These are phyloP conservation scores for Noturus placidus DNA, from an alignment of 2,113 vertebrate genomes.

Conservation along the genomic window DNA sequence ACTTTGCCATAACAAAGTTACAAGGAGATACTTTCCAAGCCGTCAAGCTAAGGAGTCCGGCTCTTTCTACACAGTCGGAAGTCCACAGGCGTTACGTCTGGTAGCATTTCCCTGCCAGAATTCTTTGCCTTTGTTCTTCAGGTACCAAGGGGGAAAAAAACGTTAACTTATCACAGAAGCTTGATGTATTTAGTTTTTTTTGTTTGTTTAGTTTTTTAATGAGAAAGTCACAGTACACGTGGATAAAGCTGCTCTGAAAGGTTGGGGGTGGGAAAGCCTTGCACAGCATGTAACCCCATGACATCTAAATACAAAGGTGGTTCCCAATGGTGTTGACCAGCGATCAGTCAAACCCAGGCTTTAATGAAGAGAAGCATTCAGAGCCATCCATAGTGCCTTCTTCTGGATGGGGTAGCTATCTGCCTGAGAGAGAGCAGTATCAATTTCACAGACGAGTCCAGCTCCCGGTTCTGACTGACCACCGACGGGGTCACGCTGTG, in stretches of 20 bases:
- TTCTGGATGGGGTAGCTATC: conserved; percentile 70
- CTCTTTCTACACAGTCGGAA: conserved; percentile 50
- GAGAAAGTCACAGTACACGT: conserved; percentile 41
- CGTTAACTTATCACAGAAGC: conserved; percentile 40
- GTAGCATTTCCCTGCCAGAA: conserved; percentile 53
- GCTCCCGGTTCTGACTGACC: conserved; percentile 66
- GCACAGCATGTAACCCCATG: conserved; percentile 41
- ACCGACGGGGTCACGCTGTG: conserved; percentile 48
- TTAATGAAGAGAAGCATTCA: conserved; percentile 59
- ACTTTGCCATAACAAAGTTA: conserved; percentile 45
- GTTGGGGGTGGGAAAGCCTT: conserved; percentile 20
- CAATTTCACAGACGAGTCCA: conserved; percentile 49
- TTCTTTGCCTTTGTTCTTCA: conserved; percentile 63
- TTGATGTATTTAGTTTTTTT: conserved; percentile 3
- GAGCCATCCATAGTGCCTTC: conserved; percentile 76
- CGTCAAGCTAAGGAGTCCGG: conserved; percentile 50
- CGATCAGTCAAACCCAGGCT: conserved; percentile 68
- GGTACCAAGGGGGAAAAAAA: conserved; percentile 55
- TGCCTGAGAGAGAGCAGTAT: conserved; percentile 66
- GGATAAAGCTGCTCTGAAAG: conserved; percentile 36
- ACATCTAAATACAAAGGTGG: conserved; percentile 44
- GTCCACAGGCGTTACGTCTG: conserved; percentile 46
- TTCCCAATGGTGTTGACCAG: conserved; percentile 50
- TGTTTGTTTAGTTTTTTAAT: not conserved
- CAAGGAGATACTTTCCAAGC: conserved; percentile 39